Percentiles rank a stretch among this genome's conserved stretches.
These are phyloP conservation scores for Archips crataeganus DNA, from an alignment of 2,888 invertebrate genomes.

Conservation along the genomic window DNA sequence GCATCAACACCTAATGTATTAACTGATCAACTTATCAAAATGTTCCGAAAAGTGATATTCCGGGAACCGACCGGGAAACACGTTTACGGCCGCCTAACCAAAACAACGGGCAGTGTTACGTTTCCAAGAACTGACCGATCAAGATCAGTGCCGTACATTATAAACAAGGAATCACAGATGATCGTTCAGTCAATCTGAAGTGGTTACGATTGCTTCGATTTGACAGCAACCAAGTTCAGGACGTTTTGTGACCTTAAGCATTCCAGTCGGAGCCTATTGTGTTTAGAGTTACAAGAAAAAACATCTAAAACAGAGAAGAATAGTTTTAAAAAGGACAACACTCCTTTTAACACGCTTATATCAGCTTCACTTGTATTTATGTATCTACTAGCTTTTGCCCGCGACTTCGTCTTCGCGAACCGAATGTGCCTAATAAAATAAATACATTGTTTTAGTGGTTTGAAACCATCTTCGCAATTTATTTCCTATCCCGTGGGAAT, in stretches of 20 bases:
- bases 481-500: too few species aligned
- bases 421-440: too few species aligned
- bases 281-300: too few species aligned
- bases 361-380: too few species aligned
- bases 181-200: conserved; percentile 13
- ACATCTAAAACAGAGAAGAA: too few species aligned
- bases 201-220: conserved; percentile 6
- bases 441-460: too few species aligned
- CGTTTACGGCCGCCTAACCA: conserved; percentile 52
- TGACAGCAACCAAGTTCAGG: not conserved
- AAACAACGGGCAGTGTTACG: conserved; percentile 63
- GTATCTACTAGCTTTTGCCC: too few species aligned
- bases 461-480: too few species aligned
- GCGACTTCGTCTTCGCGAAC: too few species aligned
- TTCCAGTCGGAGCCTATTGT: too few species aligned
- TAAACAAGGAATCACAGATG: conserved; percentile 17
- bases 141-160: conserved; percentile 6
- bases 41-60: conserved; percentile 59
- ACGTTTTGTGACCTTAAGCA: not conserved
- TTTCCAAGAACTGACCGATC: conserved; percentile 57
- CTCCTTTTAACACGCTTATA: too few species aligned
- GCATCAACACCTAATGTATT: conserved; percentile 10
- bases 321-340: too few species aligned
- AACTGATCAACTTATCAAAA: conserved; percentile 19
- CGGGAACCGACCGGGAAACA: conserved; percentile 57